Percentiles rank a stretch among this genome's conserved stretches.
Conservation (phyloP, 2,797 vertebrate species). For the Gephyroberyx darwinii region DNA sequence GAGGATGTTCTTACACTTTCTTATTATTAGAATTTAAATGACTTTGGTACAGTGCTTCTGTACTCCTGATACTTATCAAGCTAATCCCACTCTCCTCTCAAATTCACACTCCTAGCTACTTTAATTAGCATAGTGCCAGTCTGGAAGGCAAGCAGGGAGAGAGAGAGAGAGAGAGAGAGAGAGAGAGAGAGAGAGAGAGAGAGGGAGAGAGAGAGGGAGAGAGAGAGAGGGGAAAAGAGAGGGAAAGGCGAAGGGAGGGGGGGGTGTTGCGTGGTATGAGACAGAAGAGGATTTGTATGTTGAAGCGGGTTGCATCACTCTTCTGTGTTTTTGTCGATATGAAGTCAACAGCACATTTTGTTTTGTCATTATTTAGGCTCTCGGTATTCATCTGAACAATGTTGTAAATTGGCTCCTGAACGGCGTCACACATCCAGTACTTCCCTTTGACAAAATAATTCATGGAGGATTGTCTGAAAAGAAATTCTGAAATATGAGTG, state of each 20-base stretch:
- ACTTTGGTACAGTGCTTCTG: constrained; percentile 84
- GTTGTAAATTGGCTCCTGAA: constrained; percentile 81
- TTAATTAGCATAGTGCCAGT: constrained; percentile 86
- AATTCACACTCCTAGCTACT: constrained; percentile 83
- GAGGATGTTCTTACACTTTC: constrained; percentile 85
- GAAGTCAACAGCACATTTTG: constrained; percentile 79
- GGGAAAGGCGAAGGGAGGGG: constrained; percentile 41
- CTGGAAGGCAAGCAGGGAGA: constrained; percentile 78
- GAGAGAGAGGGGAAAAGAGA: constrained; percentile 45
- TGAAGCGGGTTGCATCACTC: constrained; percentile 79
- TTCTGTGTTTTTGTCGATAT: constrained; percentile 74
- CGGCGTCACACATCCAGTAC: constrained; percentile 71
- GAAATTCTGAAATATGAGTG: constrained; percentile 65
- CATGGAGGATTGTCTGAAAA: constrained; percentile 72
- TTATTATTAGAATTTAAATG: constrained; percentile 88
- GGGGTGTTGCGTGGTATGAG: constrained; percentile 76
- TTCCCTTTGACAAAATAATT: constrained; percentile 74
- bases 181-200: constrained; percentile 51
- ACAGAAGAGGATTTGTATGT: constrained; percentile 79
- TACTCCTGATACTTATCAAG: constrained; percentile 85
- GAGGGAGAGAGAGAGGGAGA: constrained; percentile 48
- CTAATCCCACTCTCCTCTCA: constrained; percentile 85
- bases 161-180: constrained; percentile 58
- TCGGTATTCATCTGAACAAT: constrained; percentile 75
- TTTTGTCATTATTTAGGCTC: constrained; percentile 79